Evolutionary conservation across 1,140 invertebrate genomes (phyloP).

Genomic region (Sitophilus oryzae): DNA sequence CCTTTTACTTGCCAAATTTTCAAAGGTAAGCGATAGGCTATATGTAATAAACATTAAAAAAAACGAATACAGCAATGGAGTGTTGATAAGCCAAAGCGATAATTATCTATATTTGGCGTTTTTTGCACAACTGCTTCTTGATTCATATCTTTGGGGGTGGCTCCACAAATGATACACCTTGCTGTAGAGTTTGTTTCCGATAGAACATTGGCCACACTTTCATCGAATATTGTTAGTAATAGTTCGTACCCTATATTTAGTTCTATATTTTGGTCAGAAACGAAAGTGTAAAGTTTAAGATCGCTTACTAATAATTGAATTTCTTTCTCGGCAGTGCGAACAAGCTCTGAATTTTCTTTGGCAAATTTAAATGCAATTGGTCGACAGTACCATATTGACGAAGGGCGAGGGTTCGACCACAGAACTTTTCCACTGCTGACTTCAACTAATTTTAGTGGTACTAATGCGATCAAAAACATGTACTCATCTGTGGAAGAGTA

Average conservation of each 20-base stretch:
- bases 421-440: not conserved
- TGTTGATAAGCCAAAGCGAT: no score
- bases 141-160: constrained; percentile 12
- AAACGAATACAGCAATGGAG: no score
- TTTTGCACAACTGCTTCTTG: not conserved
- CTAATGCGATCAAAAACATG: constrained; percentile 9
- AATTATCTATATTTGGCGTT: not conserved
- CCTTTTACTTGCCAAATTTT: constrained; percentile 4
- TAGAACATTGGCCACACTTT: constrained; percentile 6
- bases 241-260: not conserved
- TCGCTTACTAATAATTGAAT: not conserved
- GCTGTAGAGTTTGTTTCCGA: constrained; percentile 1
- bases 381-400: not conserved
- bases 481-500: not conserved
- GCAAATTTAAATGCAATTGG: not conserved
- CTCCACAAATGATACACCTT: constrained; percentile 7
- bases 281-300: not conserved
- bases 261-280: not conserved
- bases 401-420: not conserved
- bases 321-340: constrained; percentile 5
- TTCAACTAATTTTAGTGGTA: constrained; percentile 4
- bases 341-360: constrained; percentile 1
- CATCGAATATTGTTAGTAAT: constrained; percentile 4
- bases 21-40: constrained; percentile 4
- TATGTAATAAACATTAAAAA: no score